Evolutionary conservation across 1,140 invertebrate species (phyloP), one percentile per base, ranked within the genome.

Genomic region (Pogonognathellus flavescens): DNA sequence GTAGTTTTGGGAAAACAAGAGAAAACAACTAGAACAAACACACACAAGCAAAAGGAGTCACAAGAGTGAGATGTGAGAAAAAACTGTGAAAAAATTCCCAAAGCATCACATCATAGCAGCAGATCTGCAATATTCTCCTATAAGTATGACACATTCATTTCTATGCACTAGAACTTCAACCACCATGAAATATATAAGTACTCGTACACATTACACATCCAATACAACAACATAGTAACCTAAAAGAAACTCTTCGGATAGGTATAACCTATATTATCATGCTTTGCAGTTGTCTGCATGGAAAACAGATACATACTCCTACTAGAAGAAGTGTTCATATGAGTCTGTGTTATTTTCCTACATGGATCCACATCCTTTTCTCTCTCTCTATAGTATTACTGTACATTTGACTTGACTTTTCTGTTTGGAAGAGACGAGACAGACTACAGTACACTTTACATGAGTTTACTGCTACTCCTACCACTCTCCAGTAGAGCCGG

Each of bases 41-140:
- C 53, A 57, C 10, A n/a, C 11, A n/a, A 49, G n/a, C 2, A 20
- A 62, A n/a, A 62, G 59, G 41, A 72, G 31, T 31, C 41, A 7
- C 31, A 62, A n/a, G 59, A 62, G 59, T 76, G 31, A 76, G 70
- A 76, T 76, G 31, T 76, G 70, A 76, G 70, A 41, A 31, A 31
- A 76, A 76, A 76, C 25, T n/a, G 70, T 76, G 16, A 50, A 76
- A 76, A 76, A 76, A 76, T 76, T 76, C 70, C 70, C 70, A 50
- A 50, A 76, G 70, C 70, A 76, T 76, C 70, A 76, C 70, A 76
- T 76, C 70, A 76, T 41, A 41, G 31, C 70, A 41, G 31, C 70
- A 76, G 70, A 76, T 76, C 70, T 76, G 70, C 70, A 76, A 76
- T 76, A 76, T 76, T 76, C 70, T 50, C n/a, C 14, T 76, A 49